A percentile compares a stretch with the other conserved stretches of the same genome.
Evolutionary conservation across 2,888 invertebrate species (phyloP).

Genomic region (Oxyteleia sp.): DNA sequence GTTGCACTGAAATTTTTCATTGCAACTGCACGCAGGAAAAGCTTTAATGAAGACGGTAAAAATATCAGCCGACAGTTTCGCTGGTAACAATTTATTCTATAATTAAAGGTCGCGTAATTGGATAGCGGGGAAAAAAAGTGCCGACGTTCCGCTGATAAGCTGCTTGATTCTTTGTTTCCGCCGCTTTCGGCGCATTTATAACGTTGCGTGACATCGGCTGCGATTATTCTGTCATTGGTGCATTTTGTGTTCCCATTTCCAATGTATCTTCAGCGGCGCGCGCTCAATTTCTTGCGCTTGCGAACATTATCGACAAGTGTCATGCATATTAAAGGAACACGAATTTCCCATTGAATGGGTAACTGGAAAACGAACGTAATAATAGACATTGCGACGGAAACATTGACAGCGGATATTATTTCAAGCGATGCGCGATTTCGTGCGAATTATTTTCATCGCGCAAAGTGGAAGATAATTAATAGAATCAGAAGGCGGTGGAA

Average conservation of each 20-base stretch:
- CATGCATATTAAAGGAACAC: slow-evolving; percentile 41
- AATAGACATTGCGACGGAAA: background rate
- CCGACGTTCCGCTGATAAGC: slow-evolving; percentile 13
- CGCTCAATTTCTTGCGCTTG: slow-evolving; percentile 21
- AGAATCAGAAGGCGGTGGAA: slow-evolving; percentile 1
- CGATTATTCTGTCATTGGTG: slow-evolving; percentile 40
- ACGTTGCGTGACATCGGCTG: background rate
- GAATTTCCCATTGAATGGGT: slow-evolving; percentile 24
- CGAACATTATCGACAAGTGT: slow-evolving; percentile 40
- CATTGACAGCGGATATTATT: background rate
- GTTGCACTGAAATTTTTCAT: too few relatives aligned
- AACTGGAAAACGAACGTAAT: slow-evolving; percentile 3
- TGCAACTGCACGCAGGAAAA: too few relatives aligned
- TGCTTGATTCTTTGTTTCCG: slow-evolving; percentile 10
- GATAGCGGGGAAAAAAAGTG: slow-evolving; percentile 21
- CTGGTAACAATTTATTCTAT: slow-evolving; percentile 30
- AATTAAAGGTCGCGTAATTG: slow-evolving; percentile 44
- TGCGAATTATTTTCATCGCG: background rate
- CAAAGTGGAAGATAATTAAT: slow-evolving; percentile 5
- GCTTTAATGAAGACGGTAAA: too few relatives aligned
- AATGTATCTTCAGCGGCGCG: slow-evolving; percentile 27
- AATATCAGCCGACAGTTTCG: too few relatives aligned
- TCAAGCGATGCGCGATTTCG: too few relatives aligned
- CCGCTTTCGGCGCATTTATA: background rate
- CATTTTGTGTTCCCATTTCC: slow-evolving; percentile 15